A percentile compares a stretch with the other conserved stretches of the same genome.
Evolutionary conservation across 1,140 invertebrate species (phyloP).

Genomic region (Adoxophyes honmai): DNA sequence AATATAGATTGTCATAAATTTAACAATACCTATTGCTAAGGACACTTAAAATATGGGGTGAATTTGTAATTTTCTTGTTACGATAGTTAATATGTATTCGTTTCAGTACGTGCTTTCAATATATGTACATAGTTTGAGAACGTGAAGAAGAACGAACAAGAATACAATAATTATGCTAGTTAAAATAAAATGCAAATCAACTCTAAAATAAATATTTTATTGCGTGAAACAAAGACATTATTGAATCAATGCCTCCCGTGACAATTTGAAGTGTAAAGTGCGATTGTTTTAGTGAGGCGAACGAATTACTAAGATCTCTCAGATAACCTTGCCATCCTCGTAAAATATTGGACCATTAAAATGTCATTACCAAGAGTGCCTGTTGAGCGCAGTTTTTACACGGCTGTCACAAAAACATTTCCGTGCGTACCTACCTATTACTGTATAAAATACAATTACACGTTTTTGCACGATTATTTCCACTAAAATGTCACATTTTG

Average conservation of each 20-base stretch:
- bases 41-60: too few relatives aligned
- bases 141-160: too few relatives aligned
- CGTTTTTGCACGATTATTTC: conserved; percentile 22
- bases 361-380: conserved; percentile 28
- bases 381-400: conserved; percentile 22
- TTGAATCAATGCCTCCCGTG: neutral
- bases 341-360: conserved; percentile 33
- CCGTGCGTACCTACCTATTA: conserved; percentile 18
- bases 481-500: neutral
- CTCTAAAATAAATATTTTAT: neutral
- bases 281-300: neutral
- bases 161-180: too few relatives aligned
- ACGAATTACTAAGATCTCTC: neutral
- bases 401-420: conserved; percentile 24
- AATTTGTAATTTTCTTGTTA: too few relatives aligned
- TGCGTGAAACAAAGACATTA: neutral
- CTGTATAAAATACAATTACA: conserved; percentile 18
- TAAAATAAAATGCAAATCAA: neutral
- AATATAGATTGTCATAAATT: too few relatives aligned
- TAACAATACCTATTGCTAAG: too few relatives aligned
- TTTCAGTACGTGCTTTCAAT: too few relatives aligned
- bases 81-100: too few relatives aligned
- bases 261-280: neutral
- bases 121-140: too few relatives aligned
- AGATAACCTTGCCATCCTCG: conserved; percentile 22